A percentile compares a stretch with the other conserved stretches of the same genome.
These are phyloP conservation scores for Coccyzus lansbergi DNA, from an alignment of 2,797 vertebrate species.

Conservation along the genomic window DNA sequence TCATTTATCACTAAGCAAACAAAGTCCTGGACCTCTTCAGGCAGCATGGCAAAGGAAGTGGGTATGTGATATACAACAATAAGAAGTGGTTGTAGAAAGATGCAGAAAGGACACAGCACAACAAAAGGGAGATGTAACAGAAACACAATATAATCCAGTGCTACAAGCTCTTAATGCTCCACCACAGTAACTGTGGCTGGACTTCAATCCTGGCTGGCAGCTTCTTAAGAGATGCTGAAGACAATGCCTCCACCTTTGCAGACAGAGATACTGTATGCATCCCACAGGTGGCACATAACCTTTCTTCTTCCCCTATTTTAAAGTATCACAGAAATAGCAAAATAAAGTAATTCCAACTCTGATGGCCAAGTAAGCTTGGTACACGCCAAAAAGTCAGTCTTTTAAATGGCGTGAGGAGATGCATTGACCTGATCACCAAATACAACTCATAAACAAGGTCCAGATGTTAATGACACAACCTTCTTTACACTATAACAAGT, in stretches of 20 bases:
- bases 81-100: neutral
- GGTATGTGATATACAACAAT: neutral
- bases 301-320: neutral
- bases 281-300: neutral
- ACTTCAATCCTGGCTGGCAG: neutral
- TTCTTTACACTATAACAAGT: neutral
- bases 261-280: neutral
- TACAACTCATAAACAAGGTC: neutral
- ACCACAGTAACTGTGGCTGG: rapidly evolving
- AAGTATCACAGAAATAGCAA: neutral
- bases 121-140: neutral
- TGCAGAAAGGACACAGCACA: neutral
- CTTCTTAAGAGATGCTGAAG: neutral
- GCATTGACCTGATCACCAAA: rapidly evolving
- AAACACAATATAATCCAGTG: neutral
- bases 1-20: neutral
- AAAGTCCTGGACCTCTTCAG: neutral
- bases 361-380: neutral
- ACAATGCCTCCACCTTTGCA: neutral
- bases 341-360: neutral
- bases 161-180: neutral
- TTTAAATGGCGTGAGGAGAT: neutral
- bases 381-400: neutral
- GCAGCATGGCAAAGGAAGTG: neutral
- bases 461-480: neutral